Conservation (phyloP, 2,797 vertebrate species). For the Enteromius afrohamiltoni region DNA sequence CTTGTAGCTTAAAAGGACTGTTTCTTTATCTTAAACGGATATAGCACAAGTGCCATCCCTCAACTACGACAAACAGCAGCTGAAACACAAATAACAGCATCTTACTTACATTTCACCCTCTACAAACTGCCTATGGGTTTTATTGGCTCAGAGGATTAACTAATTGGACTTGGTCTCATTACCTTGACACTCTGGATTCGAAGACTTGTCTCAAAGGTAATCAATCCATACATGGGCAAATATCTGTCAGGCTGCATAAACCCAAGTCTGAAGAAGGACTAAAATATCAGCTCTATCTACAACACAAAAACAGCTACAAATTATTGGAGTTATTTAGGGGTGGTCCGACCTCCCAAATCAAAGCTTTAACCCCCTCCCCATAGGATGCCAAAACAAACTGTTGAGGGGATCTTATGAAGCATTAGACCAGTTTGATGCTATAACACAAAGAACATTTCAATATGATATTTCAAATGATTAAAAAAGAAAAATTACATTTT, state of each 20-base stretch:
- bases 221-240: constrained; percentile 54
- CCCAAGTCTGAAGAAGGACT: constrained; percentile 26
- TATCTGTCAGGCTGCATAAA: constrained; percentile 32
- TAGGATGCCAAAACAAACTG: background rate
- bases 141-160: constrained; percentile 53
- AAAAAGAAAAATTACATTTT: background rate
- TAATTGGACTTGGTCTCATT: constrained; percentile 59
- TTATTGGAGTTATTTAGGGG: background rate
- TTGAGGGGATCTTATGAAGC: background rate
- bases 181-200: constrained; percentile 45
- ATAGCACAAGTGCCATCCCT: background rate
- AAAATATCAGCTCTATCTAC: constrained; percentile 17
- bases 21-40: background rate
- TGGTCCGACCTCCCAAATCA: background rate
- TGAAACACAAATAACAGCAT: constrained; percentile 38
- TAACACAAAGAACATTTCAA: background rate
- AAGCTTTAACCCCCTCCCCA: background rate
- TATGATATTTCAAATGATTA: background rate
- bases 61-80: background rate
- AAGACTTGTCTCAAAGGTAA: constrained; percentile 53
- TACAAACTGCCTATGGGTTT: constrained; percentile 35
- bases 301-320: constrained; percentile 1
- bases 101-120: constrained; percentile 42
- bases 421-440: background rate
- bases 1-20: background rate